Evolutionary conservation across 2,888 invertebrate genomes (phyloP).

Genomic region (Hirtodrosophila cameraria): DNA sequence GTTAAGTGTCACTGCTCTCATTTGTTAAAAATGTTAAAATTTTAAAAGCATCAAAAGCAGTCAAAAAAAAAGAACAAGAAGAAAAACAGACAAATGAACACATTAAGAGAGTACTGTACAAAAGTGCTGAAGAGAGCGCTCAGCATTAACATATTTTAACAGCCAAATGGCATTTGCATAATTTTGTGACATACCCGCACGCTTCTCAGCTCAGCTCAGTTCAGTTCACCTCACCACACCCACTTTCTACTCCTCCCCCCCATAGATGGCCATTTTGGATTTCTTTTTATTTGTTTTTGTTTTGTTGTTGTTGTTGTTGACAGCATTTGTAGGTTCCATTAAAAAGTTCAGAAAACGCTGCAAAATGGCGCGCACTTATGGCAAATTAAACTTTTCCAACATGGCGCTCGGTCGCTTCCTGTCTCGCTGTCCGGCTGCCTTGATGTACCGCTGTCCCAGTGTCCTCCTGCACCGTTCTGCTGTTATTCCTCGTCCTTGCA

Average conservation of each 20-base stretch:
- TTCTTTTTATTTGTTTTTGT: conserved; percentile 1
- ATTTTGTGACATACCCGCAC: conserved; percentile 57
- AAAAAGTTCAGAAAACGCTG: conserved; percentile 75
- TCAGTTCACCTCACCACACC: too few species aligned
- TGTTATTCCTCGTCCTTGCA: conserved; percentile 10
- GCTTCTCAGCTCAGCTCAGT: background rate
- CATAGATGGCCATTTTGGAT: conserved; percentile 35
- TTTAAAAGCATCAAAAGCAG: conserved; percentile 47
- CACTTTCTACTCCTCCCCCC: background rate
- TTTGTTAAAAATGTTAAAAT: conserved; percentile 38
- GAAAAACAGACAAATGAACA: conserved; percentile 16
- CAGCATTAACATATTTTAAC: conserved; percentile 75
- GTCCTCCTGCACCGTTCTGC: background rate
- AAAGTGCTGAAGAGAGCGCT: conserved; percentile 34
- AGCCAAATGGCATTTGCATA: conserved; percentile 74
- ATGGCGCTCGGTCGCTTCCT: conserved; percentile 60
- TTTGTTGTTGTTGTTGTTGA: conserved; percentile 31
- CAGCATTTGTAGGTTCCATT: conserved; percentile 64
- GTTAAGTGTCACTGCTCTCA: conserved; percentile 14
- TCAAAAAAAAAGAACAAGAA: too few species aligned
- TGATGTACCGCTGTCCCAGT: background rate
- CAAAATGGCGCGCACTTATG: conserved; percentile 81
- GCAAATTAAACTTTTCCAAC: conserved; percentile 81
- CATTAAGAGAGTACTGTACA: conserved; percentile 26
- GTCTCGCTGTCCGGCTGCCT: background rate